Evolutionary conservation across 2,113 vertebrate genomes (phyloP).

Genomic region (Phyllostomus hastatus): DNA sequence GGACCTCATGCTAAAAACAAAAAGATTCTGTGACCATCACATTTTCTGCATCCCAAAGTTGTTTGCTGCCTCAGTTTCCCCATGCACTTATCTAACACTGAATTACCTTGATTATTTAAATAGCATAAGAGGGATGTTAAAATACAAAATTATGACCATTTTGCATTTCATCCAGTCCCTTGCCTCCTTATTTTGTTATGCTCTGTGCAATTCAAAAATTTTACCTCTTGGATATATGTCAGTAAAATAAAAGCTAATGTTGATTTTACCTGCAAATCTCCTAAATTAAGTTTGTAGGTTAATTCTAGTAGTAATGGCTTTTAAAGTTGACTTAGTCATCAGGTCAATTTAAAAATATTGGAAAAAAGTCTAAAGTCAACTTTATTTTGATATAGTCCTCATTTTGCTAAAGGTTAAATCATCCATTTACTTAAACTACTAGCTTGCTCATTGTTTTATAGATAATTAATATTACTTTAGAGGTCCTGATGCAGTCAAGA

Average conservation of each 20-base stretch:
- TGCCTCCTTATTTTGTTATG: neutral
- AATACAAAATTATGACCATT: neutral
- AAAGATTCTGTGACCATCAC: neutral
- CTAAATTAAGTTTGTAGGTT: neutral
- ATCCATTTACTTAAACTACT: constrained; percentile 44
- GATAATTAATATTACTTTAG: constrained; percentile 34
- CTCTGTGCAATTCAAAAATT: neutral
- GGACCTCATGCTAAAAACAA: neutral
- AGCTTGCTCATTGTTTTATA: constrained; percentile 37
- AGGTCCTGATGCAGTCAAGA: constrained; percentile 20
- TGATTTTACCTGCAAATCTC: neutral
- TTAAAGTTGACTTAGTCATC: constrained; percentile 44
- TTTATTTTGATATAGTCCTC: constrained; percentile 42
- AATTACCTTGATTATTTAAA: neutral
- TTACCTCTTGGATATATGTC: neutral
- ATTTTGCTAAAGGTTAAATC: constrained; percentile 21
- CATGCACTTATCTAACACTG: neutral
- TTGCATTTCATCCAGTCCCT: neutral
- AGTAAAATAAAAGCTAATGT: neutral
- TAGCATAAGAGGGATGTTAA: neutral
- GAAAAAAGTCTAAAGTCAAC: constrained; percentile 1
- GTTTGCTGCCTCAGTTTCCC: neutral
- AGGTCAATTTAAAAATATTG: constrained; percentile 29
- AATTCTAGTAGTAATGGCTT: constrained; percentile 18
- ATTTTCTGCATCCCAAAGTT: neutral